A percentile compares a stretch with the other conserved stretches of the same genome.
Conservation (phyloP, 2,113 vertebrate species). For the Nestor notabilis region DNA sequence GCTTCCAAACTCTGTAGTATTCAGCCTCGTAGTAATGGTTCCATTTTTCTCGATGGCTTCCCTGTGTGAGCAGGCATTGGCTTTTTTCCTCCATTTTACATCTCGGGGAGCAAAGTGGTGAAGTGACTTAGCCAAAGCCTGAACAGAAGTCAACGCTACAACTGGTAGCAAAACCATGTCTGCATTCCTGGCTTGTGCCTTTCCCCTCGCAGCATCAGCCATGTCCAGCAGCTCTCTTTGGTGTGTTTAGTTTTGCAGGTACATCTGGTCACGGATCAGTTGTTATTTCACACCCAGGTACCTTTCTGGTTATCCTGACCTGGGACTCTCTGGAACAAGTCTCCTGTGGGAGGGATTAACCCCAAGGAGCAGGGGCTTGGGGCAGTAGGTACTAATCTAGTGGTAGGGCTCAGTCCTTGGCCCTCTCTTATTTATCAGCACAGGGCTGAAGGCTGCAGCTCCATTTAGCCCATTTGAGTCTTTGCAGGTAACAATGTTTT, state of each 20-base stretch:
- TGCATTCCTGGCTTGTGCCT: background rate
- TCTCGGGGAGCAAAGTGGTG: background rate
- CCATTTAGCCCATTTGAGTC: background rate
- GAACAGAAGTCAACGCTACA: background rate
- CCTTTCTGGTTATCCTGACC: background rate
- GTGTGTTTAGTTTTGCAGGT: background rate
- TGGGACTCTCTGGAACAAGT: background rate
- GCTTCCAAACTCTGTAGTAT: background rate
- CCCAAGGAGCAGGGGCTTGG: background rate
- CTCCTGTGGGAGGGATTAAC: background rate
- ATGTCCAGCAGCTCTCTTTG: background rate
- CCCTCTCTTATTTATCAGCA: background rate
- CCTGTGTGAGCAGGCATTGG: background rate
- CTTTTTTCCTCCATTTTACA: background rate
- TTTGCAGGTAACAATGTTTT: background rate
- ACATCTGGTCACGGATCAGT: background rate
- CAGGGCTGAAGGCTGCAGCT: background rate
- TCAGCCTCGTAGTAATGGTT: background rate
- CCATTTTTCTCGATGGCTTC: background rate
- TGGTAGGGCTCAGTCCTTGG: background rate
- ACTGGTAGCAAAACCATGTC: accelerated
- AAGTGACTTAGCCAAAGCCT: background rate
- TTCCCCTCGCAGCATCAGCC: background rate
- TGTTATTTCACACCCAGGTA: background rate
- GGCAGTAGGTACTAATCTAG: background rate